phyloP scores from a whole-genome alignment of 2,888 invertebrate genomes.

The Phyto melanocephala region DNA sequence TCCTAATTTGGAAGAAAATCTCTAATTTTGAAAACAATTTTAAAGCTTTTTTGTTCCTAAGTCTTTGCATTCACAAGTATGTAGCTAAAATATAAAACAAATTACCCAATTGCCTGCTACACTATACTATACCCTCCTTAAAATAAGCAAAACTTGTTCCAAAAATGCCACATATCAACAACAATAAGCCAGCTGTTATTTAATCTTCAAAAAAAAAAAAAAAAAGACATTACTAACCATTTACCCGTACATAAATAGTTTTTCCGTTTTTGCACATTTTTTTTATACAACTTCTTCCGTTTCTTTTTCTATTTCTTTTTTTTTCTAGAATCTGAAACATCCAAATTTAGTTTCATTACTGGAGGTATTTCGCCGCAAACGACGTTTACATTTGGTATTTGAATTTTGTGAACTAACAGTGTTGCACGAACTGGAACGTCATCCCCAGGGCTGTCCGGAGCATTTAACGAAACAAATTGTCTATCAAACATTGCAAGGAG shows the following conservation, averaged over 20 bases:
- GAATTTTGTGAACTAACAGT: slow-evolving; percentile 99
- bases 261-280: neutral
- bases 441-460: slow-evolving; percentile 95
- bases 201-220: neutral
- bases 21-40: no score
- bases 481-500: slow-evolving; percentile 96
- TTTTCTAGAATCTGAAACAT: slow-evolving; percentile 95
- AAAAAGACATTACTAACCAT: neutral
- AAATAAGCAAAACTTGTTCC: no score
- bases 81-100: no score
- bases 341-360: slow-evolving; percentile 97
- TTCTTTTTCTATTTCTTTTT: neutral
- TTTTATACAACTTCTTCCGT: neutral
- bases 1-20: no score
- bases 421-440: slow-evolving; percentile 95
- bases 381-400: slow-evolving; percentile 97
- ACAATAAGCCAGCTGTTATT: neutral
- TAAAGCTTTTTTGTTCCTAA: no score
- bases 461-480: slow-evolving; percentile 93
- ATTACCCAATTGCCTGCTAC: no score
- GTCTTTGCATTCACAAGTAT: no score
- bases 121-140: no score
- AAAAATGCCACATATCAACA: neutral
- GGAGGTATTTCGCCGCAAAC: slow-evolving; percentile 97
- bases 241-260: neutral